Evolutionary conservation across 2,888 invertebrate species (phyloP).

Genomic region (Galerucella nymphaeae): DNA sequence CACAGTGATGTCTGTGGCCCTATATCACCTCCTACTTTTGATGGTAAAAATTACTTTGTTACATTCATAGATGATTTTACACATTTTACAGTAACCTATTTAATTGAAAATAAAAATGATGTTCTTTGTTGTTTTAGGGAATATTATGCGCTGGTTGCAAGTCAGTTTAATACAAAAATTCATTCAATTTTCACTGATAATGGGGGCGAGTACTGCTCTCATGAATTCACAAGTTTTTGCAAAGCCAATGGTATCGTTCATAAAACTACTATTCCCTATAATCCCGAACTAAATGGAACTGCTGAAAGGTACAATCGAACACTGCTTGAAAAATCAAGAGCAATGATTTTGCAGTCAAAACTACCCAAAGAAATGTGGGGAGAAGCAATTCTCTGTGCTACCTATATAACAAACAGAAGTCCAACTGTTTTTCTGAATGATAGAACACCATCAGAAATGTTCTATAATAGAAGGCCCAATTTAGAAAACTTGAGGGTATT

Average conservation of each 20-base stretch:
- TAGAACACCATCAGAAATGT: neutral
- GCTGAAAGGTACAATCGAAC: conserved; percentile 23
- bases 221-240: neutral
- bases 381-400: conserved; percentile 17
- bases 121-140: no score
- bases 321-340: conserved; percentile 19
- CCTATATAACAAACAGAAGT: conserved; percentile 3
- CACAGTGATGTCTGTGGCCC: no score
- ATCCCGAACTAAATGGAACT: conserved; percentile 18
- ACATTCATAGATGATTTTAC: no score
- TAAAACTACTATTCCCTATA: conserved; percentile 4
- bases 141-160: no score
- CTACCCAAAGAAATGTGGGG: conserved; percentile 17
- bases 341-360: conserved; percentile 12
- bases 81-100: no score
- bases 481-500: no score
- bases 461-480: neutral
- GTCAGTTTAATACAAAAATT: no score
- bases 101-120: no score
- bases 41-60: no score
- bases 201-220: no score
- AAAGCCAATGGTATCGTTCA: conserved; percentile 10
- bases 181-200: no score
- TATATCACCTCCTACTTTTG: no score
- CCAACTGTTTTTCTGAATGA: neutral